A percentile compares a stretch with the other conserved stretches of the same genome.
Evolutionary conservation across 2,797 vertebrate species (phyloP).

Genomic region (Labroides dimidiatus): DNA sequence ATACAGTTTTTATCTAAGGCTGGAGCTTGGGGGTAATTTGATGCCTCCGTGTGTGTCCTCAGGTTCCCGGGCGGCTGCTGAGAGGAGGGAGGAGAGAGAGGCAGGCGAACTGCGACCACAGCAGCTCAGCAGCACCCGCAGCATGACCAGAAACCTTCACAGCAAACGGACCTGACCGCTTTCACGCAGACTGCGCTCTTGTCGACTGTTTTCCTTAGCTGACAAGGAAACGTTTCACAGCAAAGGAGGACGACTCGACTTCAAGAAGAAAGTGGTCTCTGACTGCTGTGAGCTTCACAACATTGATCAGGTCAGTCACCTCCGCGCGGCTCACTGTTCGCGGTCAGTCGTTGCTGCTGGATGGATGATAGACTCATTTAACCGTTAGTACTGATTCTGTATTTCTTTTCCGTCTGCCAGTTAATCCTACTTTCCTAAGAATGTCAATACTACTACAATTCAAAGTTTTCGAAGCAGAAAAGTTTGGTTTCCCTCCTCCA

Average conservation of each 20-base stretch:
- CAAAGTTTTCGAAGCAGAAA: too few relatives aligned
- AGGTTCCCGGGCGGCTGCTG: conserved; percentile 49
- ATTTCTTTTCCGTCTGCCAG: too few relatives aligned
- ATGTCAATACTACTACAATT: too few relatives aligned
- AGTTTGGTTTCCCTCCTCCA: background rate
- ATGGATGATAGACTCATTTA: background rate
- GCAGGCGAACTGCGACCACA: conserved; percentile 27
- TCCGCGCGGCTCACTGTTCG: conserved; percentile 23
- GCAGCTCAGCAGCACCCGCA: conserved; percentile 9
- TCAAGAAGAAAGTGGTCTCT: background rate
- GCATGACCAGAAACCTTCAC: conserved; percentile 42
- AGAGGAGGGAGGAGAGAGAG: conserved; percentile 66
- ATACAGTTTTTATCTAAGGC: background rate
- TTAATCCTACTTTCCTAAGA: too few relatives aligned
- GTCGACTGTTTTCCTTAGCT: background rate
- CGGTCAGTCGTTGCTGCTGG: conserved; percentile 14
- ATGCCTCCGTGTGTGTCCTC: conserved; percentile 71
- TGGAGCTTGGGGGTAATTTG: conserved; percentile 42
- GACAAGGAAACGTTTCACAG: background rate
- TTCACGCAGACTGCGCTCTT: conserved; percentile 12
- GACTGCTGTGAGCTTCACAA: conserved; percentile 23
- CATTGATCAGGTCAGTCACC: conserved; percentile 72
- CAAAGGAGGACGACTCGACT: background rate
- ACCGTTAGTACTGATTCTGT: background rate
- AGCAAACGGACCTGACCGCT: conserved; percentile 26